A percentile compares a stretch with the other conserved stretches of the same genome.
phyloP scores from a whole-genome alignment of 2,113 vertebrate species.

The Hippolais icterina region DNA sequence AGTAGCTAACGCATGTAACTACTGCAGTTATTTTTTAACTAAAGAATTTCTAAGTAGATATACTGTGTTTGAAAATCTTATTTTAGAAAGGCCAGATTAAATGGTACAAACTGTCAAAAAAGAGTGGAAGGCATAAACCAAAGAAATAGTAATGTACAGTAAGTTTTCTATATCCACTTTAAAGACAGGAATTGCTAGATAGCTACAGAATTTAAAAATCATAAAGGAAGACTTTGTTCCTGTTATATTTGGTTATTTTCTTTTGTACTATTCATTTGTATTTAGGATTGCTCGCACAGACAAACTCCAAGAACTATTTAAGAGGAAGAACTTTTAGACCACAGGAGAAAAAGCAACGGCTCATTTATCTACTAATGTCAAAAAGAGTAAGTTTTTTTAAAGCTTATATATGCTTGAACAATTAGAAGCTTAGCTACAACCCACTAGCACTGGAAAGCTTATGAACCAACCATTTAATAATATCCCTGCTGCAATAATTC shows the following conservation, averaged over 20 bases:
- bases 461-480: not conserved
- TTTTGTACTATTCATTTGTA: not conserved
- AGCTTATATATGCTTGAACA: not conserved
- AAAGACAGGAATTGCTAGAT: not conserved
- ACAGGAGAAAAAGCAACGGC: not conserved
- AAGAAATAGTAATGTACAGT: not conserved
- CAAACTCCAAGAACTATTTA: not conserved
- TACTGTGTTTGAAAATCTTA: not conserved
- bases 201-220: not conserved
- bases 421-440: not conserved
- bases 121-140: not conserved
- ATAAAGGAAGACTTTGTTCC: not conserved
- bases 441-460: not conserved
- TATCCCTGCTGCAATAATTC: not conserved
- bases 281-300: not conserved
- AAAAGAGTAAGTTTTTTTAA: not conserved
- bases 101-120: not conserved
- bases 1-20: not conserved
- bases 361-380: not conserved
- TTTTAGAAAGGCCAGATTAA: not conserved
- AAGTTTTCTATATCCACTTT: not conserved
- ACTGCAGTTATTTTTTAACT: not conserved
- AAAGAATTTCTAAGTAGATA: not conserved
- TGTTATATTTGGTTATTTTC: not conserved
- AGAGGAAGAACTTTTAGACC: not conserved